Evolutionary conservation across 2,888 invertebrate genomes (phyloP).

Genomic region (Lutraria lutraria): DNA sequence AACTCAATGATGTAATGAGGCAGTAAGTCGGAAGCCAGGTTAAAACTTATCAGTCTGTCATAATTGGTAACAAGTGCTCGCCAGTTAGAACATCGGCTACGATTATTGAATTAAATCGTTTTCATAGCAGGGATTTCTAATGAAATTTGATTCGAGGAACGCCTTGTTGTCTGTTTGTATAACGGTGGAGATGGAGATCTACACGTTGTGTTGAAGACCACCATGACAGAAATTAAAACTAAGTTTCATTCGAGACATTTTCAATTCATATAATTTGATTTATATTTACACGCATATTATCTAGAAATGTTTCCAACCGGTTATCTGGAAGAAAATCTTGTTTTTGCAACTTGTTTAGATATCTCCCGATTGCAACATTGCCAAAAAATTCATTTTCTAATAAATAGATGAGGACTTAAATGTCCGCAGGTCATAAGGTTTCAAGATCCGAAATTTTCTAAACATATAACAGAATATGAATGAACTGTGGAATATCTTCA

Average conservation of each 20-base stretch:
- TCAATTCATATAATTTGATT: constrained; percentile 16
- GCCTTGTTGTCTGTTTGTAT: constrained; percentile 32
- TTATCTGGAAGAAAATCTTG: constrained; percentile 6
- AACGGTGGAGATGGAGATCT: not conserved
- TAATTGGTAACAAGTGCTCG: constrained; percentile 45
- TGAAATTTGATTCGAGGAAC: constrained; percentile 31
- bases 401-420: constrained; percentile 10
- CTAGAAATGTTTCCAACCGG: constrained; percentile 1
- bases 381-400: not conserved
- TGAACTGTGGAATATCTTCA: not conserved
- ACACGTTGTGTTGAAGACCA: constrained; percentile 26
- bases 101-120: constrained; percentile 44
- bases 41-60: constrained; percentile 39
- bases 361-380: not conserved
- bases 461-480: not conserved
- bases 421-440: not conserved
- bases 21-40: constrained; percentile 13
- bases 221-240: constrained; percentile 11
- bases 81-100: constrained; percentile 35
- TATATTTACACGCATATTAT: not conserved
- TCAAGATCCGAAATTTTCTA: not conserved
- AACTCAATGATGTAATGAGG: not conserved
- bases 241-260: constrained; percentile 6
- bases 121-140: constrained; percentile 25
- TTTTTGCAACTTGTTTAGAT: constrained; percentile 16